A percentile compares a stretch with the other conserved stretches of the same genome.
Conservation (phyloP, 2,113 vertebrate genomes). For the Rhinolophus sinicus region DNA sequence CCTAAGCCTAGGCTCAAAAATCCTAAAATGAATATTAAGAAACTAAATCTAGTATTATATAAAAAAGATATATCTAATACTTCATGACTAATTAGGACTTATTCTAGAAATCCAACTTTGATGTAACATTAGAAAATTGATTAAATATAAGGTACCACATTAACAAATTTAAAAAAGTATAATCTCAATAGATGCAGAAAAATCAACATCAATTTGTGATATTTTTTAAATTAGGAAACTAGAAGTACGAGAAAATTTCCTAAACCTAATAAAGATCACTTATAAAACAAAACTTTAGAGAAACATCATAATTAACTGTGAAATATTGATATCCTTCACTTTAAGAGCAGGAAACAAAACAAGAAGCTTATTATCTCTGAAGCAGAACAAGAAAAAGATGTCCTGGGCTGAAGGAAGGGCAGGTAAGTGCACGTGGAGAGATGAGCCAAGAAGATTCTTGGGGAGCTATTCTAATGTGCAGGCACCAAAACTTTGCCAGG, state of each 20-base stretch:
- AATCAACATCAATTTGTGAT: not conserved
- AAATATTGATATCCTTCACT: not conserved
- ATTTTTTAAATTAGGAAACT: not conserved
- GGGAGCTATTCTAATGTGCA: not conserved
- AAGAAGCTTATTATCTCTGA: not conserved
- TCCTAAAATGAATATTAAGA: not conserved
- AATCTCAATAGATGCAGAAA: not conserved
- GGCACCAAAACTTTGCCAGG: not conserved
- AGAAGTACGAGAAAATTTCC: slow-evolving; percentile 11
- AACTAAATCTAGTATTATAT: not conserved
- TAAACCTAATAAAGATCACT: not conserved
- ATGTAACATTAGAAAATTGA: not conserved
- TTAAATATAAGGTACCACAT: not conserved
- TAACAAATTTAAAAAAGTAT: slow-evolving; percentile 28
- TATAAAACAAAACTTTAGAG: not conserved
- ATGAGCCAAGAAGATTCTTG: not conserved
- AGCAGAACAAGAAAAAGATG: not conserved
- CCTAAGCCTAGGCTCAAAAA: not conserved
- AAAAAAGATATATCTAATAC: not conserved
- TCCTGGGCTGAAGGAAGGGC: not conserved
- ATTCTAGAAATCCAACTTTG: not conserved
- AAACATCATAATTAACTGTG: not conserved
- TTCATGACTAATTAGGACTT: not conserved
- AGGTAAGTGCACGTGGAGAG: not conserved
- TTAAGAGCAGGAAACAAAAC: slow-evolving; percentile 10